A percentile compares a stretch with the other conserved stretches of the same genome.
Conservation (phyloP, 2,888 invertebrate species). For the Heliothis peltigera region DNA sequence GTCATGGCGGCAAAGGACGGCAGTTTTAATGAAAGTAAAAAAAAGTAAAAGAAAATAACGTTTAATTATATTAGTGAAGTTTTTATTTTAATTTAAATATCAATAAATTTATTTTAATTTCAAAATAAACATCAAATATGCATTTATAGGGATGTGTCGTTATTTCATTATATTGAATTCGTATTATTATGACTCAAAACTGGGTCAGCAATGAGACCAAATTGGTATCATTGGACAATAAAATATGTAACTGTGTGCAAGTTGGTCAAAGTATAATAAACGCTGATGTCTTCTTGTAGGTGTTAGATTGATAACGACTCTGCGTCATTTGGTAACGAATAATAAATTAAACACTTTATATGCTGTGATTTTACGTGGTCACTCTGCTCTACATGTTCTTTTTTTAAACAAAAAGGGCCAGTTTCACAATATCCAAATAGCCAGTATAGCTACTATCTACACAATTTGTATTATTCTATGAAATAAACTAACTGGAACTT, state of each 20-base stretch:
- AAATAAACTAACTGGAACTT: too few species aligned
- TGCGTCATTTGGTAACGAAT: constrained; percentile 2
- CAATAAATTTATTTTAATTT: too few species aligned
- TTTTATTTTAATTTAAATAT: too few species aligned
- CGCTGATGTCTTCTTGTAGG: constrained; percentile 35
- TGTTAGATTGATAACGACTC: constrained; percentile 41
- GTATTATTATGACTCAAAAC: constrained; percentile 50
- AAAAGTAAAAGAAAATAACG: too few species aligned
- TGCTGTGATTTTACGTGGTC: not conserved
- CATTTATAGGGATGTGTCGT: constrained; percentile 1
- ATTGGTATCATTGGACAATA: constrained; percentile 64
- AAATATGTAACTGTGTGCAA: constrained; percentile 54
- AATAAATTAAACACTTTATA: constrained; percentile 7
- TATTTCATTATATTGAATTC: constrained; percentile 20
- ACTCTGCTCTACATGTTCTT: too few species aligned
- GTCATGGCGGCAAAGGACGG: not conserved
- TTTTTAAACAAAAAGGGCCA: too few species aligned
- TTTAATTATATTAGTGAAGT: not conserved
- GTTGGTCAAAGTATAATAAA: constrained; percentile 35
- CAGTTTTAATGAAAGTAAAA: too few species aligned
- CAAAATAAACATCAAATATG: too few species aligned
- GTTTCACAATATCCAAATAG: too few species aligned
- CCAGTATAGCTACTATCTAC: too few species aligned
- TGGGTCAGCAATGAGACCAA: constrained; percentile 69
- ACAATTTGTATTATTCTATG: too few species aligned